Base-by-base conservation (phyloP, 2,113 vertebrate species). In the Equus quagga region DNA sequence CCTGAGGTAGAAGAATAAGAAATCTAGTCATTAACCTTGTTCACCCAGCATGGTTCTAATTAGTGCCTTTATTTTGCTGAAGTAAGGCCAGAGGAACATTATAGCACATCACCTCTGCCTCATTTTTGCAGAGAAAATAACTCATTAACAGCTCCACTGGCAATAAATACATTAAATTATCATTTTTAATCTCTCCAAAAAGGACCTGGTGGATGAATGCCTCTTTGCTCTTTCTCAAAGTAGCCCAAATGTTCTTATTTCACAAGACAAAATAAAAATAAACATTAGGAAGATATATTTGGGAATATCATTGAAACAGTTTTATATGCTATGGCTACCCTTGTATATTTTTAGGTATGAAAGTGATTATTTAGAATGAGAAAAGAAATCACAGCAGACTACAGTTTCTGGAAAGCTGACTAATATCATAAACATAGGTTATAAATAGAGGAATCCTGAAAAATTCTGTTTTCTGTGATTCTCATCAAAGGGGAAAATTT, bases 21-120 rank as follows among this genome's bases (percentile, higher is more conserved):
- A 23, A 92, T 51, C 76, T 88, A 56, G 11, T 89, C 62, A 81
- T 91, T 94, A 95, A 60, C 26, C 17, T 76, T 81, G 31, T 78
- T 92, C 23, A 86, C 24, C 9, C 1, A 84, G 14, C 51, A 93
- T 79, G 46, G 17, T 51, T 84, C 44, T 76, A 58, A 12, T 91
- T 75, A 92, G 24, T 93, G 93, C 24, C 49, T 95, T 94, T 76
- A 64, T 92, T 95, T 82, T 95, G 41, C 69, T 88, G n/a, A 95
- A 79, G 1, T 51, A 58, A 65, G n/a, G 23, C 36, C 58, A 94
- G 54, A 96, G 2, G 75, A 94, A 83, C 79, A 79, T 75, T 56
- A 28, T 10, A 91, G 10, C 10, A 23, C 44, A 92, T 70, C 18
- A 87, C 6, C 17, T 90, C 28, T 46, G 23, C 56, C 31, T 92